phyloP scores from a whole-genome alignment of 2,888 invertebrate genomes.

The Cephus nigrinus region DNA sequence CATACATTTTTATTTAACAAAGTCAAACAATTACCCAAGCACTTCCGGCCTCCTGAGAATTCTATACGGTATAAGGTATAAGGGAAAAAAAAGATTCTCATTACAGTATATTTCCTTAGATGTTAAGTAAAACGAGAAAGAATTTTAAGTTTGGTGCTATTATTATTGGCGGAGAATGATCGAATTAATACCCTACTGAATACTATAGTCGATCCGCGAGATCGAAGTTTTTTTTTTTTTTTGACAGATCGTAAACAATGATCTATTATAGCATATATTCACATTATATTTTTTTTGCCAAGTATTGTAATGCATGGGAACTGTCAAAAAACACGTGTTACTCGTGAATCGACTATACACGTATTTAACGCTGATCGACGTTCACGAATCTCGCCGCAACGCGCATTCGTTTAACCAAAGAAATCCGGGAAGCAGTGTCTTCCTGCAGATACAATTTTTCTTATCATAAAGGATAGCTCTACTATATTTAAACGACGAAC shows the following conservation, averaged over 20 bases:
- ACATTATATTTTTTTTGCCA: too few species aligned
- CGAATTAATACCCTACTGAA: neutral
- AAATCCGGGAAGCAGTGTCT: neutral
- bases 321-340: too few species aligned
- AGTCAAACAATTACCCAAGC: neutral
- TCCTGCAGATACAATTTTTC: neutral
- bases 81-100: neutral
- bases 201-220: neutral
- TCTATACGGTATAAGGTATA: neutral
- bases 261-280: too few species aligned
- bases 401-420: too few species aligned
- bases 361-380: neutral
- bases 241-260: too few species aligned
- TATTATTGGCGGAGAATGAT: neutral
- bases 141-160: neutral
- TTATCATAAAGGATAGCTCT: neutral
- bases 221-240: too few species aligned
- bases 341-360: too few species aligned
- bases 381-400: too few species aligned
- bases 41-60: neutral
- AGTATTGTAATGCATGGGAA: too few species aligned
- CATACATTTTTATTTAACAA: neutral
- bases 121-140: neutral
- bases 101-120: neutral
- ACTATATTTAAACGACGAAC: neutral